These are phyloP conservation scores for Polyploca ridens DNA, from an alignment of 2,888 invertebrate genomes.

Conservation along the genomic window DNA sequence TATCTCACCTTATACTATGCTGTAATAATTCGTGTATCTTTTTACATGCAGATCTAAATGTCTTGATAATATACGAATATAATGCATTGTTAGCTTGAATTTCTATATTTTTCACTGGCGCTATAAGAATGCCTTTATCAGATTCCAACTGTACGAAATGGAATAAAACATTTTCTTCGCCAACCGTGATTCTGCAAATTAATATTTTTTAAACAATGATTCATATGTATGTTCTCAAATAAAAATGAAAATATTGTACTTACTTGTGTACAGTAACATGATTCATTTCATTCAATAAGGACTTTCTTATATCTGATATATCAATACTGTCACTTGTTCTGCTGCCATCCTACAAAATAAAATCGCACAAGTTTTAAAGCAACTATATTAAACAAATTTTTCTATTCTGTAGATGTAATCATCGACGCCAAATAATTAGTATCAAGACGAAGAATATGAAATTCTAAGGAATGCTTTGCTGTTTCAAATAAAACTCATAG, in stretches of 20 bases:
- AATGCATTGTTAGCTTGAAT: slow-evolving; percentile 64
- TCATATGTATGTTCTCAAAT: not conserved
- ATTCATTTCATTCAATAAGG: slow-evolving; percentile 88
- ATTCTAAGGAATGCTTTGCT: no score
- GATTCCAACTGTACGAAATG: slow-evolving; percentile 90
- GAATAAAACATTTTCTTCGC: slow-evolving; percentile 89
- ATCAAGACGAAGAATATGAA: no score
- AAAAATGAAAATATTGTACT: not conserved
- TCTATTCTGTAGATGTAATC: no score
- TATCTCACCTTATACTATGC: slow-evolving; percentile 84
- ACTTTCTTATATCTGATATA: slow-evolving; percentile 89
- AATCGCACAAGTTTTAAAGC: not conserved
- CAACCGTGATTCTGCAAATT: slow-evolving; percentile 85
- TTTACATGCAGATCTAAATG: slow-evolving; percentile 89
- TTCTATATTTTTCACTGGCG: slow-evolving; percentile 80
- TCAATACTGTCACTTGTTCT: slow-evolving; percentile 87
- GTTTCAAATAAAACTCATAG: no score
- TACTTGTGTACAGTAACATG: slow-evolving; percentile 80
- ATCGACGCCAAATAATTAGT: no score
- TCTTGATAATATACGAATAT: slow-evolving; percentile 86
- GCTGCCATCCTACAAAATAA: slow-evolving; percentile 84
- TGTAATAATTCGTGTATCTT: slow-evolving; percentile 89
- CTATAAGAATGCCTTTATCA: slow-evolving; percentile 88
- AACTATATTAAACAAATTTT: not conserved
- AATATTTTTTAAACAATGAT: not conserved